These are phyloP conservation scores for Selene dorsalis DNA, from an alignment of 2,797 vertebrate species.

Conservation along the genomic window DNA sequence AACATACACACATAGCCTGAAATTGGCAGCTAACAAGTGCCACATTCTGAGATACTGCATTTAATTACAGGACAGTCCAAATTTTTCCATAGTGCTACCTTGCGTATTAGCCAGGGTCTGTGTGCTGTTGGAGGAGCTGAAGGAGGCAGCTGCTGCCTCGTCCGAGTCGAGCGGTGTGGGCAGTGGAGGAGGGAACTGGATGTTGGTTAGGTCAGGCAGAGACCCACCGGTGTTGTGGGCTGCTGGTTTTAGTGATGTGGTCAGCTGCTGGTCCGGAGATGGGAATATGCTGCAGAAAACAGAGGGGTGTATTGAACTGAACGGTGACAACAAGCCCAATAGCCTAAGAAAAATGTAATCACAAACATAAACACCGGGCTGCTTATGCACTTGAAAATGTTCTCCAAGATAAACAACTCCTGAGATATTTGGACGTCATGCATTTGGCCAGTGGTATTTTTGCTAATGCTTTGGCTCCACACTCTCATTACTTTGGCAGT, in stretches of 20 bases:
- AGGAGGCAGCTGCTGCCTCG: slow-evolving; percentile 82
- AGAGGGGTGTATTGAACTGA: slow-evolving; percentile 13
- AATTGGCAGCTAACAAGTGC: slow-evolving; percentile 16
- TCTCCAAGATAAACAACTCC: slow-evolving; percentile 35
- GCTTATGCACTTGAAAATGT: slow-evolving; percentile 14
- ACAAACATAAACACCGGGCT: slow-evolving; percentile 7
- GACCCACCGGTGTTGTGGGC: slow-evolving; percentile 94
- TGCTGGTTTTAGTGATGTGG: slow-evolving; percentile 87
- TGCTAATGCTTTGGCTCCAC: slow-evolving; percentile 35
- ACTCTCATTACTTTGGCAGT: slow-evolving; percentile 30
- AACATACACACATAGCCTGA: slow-evolving; percentile 21
- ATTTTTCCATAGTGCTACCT: slow-evolving; percentile 58
- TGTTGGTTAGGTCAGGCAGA: slow-evolving; percentile 96
- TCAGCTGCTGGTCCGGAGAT: slow-evolving; percentile 92
- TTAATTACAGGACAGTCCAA: not conserved
- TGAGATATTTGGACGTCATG: slow-evolving; percentile 47
- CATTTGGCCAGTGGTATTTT: slow-evolving; percentile 27
- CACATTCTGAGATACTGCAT: slow-evolving; percentile 5
- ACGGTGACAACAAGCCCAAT: not conserved
- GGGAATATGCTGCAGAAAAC: slow-evolving; percentile 90
- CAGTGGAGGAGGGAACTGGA: slow-evolving; percentile 96
- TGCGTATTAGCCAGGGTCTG: slow-evolving; percentile 89
- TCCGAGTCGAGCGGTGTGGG: slow-evolving; percentile 94
- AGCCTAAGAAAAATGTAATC: not conserved
- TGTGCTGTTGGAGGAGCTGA: slow-evolving; percentile 87